phyloP scores from a whole-genome alignment of 2,113 vertebrate genomes.

The Suricata suricatta region DNA sequence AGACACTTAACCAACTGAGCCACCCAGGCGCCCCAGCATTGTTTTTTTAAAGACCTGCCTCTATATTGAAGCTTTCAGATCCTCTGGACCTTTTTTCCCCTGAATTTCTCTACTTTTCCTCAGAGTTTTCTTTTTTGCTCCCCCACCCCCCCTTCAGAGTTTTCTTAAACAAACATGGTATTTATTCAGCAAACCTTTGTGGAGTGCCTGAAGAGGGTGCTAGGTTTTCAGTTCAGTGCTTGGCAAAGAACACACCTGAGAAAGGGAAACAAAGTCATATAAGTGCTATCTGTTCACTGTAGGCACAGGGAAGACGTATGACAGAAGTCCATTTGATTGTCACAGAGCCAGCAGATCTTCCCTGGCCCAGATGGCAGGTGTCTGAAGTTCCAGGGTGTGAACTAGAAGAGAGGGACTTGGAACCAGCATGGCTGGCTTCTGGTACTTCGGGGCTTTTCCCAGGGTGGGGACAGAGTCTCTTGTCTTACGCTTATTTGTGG shows the following conservation, averaged over 20 bases:
- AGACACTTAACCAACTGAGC: no score
- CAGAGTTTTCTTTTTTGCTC: not conserved
- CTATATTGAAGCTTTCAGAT: not conserved
- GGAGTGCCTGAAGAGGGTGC: not conserved
- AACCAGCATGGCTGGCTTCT: not conserved
- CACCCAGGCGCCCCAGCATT: not conserved
- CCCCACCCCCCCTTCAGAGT: not conserved
- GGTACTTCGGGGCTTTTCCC: not conserved
- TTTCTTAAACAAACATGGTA: not conserved
- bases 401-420: not conserved
- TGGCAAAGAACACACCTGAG: not conserved
- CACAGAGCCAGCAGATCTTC: not conserved
- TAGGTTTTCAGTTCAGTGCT: not conserved
- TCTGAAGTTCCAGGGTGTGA: not conserved
- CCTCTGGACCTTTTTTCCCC: not conserved
- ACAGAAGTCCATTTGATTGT: not conserved
- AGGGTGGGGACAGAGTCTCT: not conserved
- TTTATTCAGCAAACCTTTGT: not conserved
- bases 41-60: not conserved
- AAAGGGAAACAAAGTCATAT: not conserved
- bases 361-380: not conserved
- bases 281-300: not conserved
- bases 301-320: fast-evolving
- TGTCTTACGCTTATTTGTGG: not conserved
- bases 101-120: not conserved